Base-by-base conservation (phyloP, 2,113 vertebrate genomes). In the Vanacampus margaritifer region DNA sequence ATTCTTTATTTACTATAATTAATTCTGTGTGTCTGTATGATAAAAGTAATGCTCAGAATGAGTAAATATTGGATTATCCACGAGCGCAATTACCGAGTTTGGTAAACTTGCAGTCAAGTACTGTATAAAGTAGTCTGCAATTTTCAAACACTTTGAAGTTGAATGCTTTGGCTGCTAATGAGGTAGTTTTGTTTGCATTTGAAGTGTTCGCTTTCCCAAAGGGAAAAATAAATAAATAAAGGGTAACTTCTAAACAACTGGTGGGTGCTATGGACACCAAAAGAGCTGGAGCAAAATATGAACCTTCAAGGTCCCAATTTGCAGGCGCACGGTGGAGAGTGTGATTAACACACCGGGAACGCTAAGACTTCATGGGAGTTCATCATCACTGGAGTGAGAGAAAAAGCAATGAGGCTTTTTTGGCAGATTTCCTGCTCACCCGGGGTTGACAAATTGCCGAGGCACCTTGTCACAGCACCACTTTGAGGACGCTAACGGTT, bases 381-480 rank as follows among this genome's bases (percentile, higher is more conserved):
- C 76, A 89, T 91, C 85, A 90, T 89, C 79, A 79, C 69, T 85
- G 75, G 80, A 75, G 76, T 79, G 76, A 79, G 79, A 82, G 78
- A 79, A 83, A 89, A 85, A 82, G 84, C 84, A 86, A 78, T 73
- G 76, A 86, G 71, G 84, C 86, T 41, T 84, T 89, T 88, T 87
- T 90, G 88, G 79, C 84, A 88, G 80, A 87, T 84, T 88, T 87
- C 86, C 85, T 80, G 82, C 83, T 90, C 78, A 78, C 73, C 72
- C 80, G 76, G 71, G 80, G 79, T 85, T 90, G 89, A 91, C 86
- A 86, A 88, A 91, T 90, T 83, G 84, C 83, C 84, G 78, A 74
- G 75, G 81, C 79, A 72, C 79, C 86, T 82, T 84, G 86, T 91
- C 87, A 86, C 79, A 71, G 86, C 84, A 72, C 83, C 81, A 84